phyloP scores from a whole-genome alignment of 2,888 invertebrate species.

The Coelopa pilipes region DNA sequence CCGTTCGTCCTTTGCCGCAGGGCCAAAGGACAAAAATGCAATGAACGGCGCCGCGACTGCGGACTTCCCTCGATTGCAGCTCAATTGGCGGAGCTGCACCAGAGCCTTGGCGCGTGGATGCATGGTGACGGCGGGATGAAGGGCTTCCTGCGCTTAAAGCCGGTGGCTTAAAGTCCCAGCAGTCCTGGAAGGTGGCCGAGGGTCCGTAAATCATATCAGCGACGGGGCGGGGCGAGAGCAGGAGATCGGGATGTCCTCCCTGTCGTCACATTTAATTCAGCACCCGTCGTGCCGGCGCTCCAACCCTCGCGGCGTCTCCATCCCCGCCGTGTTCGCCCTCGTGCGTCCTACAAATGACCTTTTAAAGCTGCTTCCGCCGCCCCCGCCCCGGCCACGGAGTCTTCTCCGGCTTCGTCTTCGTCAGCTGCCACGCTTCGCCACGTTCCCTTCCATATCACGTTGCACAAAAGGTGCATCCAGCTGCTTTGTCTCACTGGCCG shows the following conservation, averaged over 20 bases:
- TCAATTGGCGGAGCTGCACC: not conserved
- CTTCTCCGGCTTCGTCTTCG: not conserved
- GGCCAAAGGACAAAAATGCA: slow-evolving; percentile 22
- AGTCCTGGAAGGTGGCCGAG: no score
- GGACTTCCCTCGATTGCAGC: not conserved
- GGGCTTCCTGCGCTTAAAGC: no score
- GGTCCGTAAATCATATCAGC: no score
- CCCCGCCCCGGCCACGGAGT: not conserved
- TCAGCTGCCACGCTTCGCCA: slow-evolving; percentile 11
- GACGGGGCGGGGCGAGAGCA: no score
- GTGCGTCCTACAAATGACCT: slow-evolving; percentile 32
- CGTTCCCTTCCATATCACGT: slow-evolving; percentile 27
- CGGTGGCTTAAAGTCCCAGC: no score
- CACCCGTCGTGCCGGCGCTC: no score
- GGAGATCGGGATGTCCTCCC: no score
- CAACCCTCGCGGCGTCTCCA: no score
- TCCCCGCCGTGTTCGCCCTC: no score
- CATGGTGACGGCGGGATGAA: no score
- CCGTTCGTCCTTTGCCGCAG: slow-evolving; percentile 22
- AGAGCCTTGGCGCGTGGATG: no score
- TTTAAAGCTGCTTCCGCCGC: slow-evolving; percentile 16
- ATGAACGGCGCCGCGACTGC: not conserved
- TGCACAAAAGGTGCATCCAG: slow-evolving; percentile 34
- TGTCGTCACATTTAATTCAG: no score
- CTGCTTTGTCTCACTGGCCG: slow-evolving; percentile 7